Percentiles rank a stretch among this genome's conserved stretches.
phyloP scores from a whole-genome alignment of 2,797 vertebrate genomes.

The Sebastolobus alascanus region DNA sequence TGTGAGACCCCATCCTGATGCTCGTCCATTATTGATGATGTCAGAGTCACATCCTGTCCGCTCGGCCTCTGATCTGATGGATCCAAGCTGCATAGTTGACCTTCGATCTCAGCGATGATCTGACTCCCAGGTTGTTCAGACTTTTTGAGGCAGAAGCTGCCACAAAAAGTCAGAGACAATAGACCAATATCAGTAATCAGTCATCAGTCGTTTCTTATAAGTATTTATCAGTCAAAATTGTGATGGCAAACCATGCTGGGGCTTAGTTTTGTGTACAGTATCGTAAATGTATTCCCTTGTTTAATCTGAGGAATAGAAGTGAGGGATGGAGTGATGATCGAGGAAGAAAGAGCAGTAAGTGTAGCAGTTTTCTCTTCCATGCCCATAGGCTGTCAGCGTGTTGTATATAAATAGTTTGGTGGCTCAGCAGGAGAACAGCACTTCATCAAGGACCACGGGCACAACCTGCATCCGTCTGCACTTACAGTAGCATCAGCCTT shows the following conservation, averaged over 20 bases:
- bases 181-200: neutral
- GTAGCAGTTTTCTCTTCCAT: conserved; percentile 69
- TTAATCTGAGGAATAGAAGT: neutral
- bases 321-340: conserved; percentile 21
- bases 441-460: conserved; percentile 77
- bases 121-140: neutral
- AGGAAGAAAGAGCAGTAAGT: conserved; percentile 42
- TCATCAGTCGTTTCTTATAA: neutral
- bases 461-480: conserved; percentile 76
- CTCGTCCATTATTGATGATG: conserved; percentile 73
- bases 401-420: conserved; percentile 76
- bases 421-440: conserved; percentile 78
- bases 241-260: neutral
- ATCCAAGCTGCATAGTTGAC: conserved; percentile 48
- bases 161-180: neutral
- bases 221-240: neutral
- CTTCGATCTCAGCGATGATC: conserved; percentile 55
- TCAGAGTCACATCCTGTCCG: conserved; percentile 42
- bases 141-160: conserved; percentile 7
- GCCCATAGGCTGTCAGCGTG: conserved; percentile 61
- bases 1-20: conserved; percentile 13
- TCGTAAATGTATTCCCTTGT: neutral
- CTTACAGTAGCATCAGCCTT: conserved; percentile 62
- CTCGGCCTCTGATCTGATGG: conserved; percentile 50
- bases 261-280: neutral